Evolutionary conservation across 1,140 invertebrate genomes (phyloP).

Genomic region (Wiebesia pumilae): DNA sequence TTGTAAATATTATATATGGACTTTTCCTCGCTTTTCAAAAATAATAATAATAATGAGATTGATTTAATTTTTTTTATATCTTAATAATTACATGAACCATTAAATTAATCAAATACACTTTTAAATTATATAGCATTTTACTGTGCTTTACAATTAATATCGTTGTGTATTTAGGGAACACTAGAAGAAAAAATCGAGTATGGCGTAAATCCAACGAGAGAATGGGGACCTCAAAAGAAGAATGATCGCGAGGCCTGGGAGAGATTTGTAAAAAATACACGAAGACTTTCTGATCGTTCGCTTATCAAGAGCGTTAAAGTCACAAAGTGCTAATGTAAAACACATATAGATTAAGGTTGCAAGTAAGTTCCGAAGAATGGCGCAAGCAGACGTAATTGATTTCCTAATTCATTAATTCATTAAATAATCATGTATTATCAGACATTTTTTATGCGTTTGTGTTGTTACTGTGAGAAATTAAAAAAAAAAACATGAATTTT

Average conservation of each 20-base stretch:
- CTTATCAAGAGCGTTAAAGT: conserved; percentile 56
- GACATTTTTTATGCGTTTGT: conserved; percentile 15
- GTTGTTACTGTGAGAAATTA: background rate
- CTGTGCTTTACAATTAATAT: background rate
- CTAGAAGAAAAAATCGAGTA: conserved; percentile 59
- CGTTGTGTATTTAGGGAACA: conserved; percentile 57
- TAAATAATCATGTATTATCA: background rate
- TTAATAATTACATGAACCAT: conserved; percentile 19
- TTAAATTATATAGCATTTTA: too few relatives aligned
- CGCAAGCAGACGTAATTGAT: background rate
- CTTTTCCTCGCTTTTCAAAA: background rate
- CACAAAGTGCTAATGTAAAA: conserved; percentile 53
- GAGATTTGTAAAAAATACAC: conserved; percentile 56
- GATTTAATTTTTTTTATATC: conserved; percentile 29
- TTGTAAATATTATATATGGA: too few relatives aligned
- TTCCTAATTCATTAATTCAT: background rate
- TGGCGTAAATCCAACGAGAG: conserved; percentile 59
- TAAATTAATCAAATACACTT: background rate
- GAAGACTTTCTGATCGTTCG: conserved; percentile 52
- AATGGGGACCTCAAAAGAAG: conserved; percentile 64
- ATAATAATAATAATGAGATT: conserved; percentile 16
- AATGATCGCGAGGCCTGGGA: conserved; percentile 64
- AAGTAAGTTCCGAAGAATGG: background rate
- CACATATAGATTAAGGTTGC: background rate
- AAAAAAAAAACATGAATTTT: conserved; percentile 9